phyloP scores from a whole-genome alignment of 2,797 vertebrate species.

The Todus mexicanus region DNA sequence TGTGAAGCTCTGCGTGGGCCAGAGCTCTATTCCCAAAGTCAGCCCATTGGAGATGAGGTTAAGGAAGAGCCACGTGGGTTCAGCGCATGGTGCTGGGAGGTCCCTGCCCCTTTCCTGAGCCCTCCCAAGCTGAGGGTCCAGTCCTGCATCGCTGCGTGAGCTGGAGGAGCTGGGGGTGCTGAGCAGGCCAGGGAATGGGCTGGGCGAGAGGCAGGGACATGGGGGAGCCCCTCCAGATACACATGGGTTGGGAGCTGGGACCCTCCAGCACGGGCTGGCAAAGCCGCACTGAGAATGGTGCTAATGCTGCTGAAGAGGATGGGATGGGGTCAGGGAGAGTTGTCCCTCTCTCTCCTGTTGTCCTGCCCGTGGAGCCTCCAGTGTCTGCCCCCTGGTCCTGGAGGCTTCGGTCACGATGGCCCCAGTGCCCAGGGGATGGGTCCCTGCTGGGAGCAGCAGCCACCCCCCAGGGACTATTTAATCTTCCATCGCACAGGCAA shows the following conservation, averaged over 20 bases:
- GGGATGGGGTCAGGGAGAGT: not conserved
- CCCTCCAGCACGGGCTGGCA: not conserved
- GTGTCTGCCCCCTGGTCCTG: not conserved
- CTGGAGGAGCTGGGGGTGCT: not conserved
- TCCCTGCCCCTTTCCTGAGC: not conserved
- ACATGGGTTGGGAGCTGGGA: not conserved
- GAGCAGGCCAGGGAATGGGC: not conserved
- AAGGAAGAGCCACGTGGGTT: fast-evolving
- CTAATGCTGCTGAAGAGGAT: too few species aligned
- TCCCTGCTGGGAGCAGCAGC: not conserved
- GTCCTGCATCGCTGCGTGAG: not conserved
- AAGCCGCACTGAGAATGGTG: not conserved
- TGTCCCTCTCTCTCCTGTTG: not conserved
- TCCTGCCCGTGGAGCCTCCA: not conserved
- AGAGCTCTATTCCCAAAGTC: not conserved
- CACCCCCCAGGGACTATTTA: not conserved
- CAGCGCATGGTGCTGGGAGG: not conserved
- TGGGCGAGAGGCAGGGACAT: not conserved
- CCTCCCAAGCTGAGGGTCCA: not conserved
- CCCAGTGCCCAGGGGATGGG: not conserved
- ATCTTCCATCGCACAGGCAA: not conserved
- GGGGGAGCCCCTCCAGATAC: too few species aligned
- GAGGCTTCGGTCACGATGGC: fast-evolving
- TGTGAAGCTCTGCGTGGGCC: not conserved
- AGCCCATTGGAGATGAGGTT: not conserved